phyloP scores from a whole-genome alignment of 2,888 invertebrate genomes.

The Osedax frankpressi region DNA sequence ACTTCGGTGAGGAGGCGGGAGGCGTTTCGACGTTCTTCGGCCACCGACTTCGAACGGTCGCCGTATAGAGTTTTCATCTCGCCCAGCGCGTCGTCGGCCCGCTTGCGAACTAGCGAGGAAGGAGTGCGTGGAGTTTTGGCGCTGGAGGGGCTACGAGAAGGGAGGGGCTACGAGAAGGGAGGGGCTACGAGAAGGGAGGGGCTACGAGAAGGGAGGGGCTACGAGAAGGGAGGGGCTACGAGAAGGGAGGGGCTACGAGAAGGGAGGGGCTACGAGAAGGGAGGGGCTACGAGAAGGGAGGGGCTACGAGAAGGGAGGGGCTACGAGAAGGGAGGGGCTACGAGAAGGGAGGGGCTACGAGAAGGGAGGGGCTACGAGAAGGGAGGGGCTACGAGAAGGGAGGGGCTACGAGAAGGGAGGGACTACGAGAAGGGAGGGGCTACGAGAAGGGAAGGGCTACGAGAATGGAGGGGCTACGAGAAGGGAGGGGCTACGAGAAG shows the following conservation, averaged over 20 bases:
- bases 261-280: background rate
- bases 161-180: background rate
- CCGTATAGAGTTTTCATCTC: constrained; percentile 46
- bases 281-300: background rate
- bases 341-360: too few species aligned
- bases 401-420: too few species aligned
- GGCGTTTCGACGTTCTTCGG: constrained; percentile 41
- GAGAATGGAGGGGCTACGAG: too few species aligned
- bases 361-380: too few species aligned
- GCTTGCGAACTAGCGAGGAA: constrained; percentile 38
- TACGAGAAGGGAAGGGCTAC: too few species aligned
- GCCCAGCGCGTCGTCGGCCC: constrained; percentile 44
- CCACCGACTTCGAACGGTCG: constrained; percentile 43
- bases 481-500: too few species aligned
- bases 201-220: background rate
- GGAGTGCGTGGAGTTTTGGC: constrained; percentile 35
- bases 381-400: too few species aligned
- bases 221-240: background rate
- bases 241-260: background rate
- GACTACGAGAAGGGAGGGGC: too few species aligned
- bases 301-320: too few species aligned
- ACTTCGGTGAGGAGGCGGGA: constrained; percentile 38
- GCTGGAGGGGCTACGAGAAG: background rate
- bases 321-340: too few species aligned
- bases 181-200: background rate